Conservation (phyloP, 2,797 vertebrate species). For the Sparidentex hasta region DNA sequence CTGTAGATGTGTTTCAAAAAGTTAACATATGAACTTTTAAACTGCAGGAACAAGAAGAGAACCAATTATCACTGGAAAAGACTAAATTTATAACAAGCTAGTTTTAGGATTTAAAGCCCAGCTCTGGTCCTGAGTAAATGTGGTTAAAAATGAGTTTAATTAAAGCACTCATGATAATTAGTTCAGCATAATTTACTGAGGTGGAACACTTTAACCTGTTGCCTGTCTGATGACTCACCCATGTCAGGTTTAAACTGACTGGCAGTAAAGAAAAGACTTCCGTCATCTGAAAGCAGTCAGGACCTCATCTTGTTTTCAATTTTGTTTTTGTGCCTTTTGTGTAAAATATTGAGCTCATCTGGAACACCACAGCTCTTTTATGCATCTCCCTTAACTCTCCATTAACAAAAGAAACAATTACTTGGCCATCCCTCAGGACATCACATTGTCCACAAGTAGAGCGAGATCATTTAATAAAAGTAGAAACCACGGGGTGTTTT, state of each 20-base stretch:
- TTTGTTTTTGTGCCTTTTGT: conserved; percentile 9
- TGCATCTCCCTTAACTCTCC: conserved; percentile 23
- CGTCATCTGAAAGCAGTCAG: conserved; percentile 7
- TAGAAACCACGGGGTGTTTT: conserved; percentile 20
- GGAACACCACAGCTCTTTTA: conserved; percentile 4
- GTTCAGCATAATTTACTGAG: background rate
- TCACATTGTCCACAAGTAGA: conserved; percentile 14
- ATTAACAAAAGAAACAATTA: conserved; percentile 17
- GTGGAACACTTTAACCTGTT: conserved; percentile 22
- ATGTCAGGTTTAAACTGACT: conserved; percentile 31
- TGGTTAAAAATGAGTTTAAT: background rate
- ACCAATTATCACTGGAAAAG: no score
- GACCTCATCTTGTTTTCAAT: background rate
- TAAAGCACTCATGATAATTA: background rate
- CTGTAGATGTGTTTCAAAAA: no score
- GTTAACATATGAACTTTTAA: no score
- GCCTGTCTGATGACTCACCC: conserved; percentile 30
- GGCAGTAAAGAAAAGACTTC: conserved; percentile 11
- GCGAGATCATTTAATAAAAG: conserved; percentile 16
- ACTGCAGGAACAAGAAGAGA: no score
- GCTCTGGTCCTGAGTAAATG: background rate
- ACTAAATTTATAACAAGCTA: background rate
- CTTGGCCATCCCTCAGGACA: conserved; percentile 14
- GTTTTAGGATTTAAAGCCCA: background rate
- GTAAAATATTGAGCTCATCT: conserved; percentile 10